Percentiles rank a stretch among this genome's conserved stretches.
phyloP scores from a whole-genome alignment of 1,140 invertebrate species.

The Leptinotarsa texana region DNA sequence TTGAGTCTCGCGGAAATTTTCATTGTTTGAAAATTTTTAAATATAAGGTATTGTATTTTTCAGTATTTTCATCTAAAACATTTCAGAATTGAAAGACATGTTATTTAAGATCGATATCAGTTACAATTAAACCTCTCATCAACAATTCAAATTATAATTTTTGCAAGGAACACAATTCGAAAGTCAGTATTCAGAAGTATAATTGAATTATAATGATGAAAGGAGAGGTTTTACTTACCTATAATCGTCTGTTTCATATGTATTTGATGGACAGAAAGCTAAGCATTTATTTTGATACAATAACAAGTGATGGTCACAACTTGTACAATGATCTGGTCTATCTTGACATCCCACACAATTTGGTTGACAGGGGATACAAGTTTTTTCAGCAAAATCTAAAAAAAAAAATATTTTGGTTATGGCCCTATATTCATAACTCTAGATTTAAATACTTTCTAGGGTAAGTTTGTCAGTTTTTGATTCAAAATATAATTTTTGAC shows the following conservation, averaged over 20 bases:
- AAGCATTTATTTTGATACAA: constrained; percentile 79
- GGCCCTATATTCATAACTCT: not conserved
- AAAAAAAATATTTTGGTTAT: constrained; percentile 8
- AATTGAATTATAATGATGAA: too few relatives aligned
- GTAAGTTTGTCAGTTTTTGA: too few relatives aligned
- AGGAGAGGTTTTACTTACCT: constrained; percentile 56
- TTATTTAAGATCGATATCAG: too few relatives aligned
- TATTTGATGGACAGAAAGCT: constrained; percentile 77
- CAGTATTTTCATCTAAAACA: too few relatives aligned
- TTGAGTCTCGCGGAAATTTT: too few relatives aligned
- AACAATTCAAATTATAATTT: not conserved
- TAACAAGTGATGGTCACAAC: constrained; percentile 81
- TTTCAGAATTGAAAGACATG: too few relatives aligned
- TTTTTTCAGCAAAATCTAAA: constrained; percentile 70
- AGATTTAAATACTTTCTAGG: not conserved
- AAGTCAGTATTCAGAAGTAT: too few relatives aligned
- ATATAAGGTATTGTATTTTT: too few relatives aligned
- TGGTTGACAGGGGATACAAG: constrained; percentile 77
- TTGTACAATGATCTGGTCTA: constrained; percentile 77
- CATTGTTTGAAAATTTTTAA: too few relatives aligned
- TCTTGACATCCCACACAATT: constrained; percentile 83
- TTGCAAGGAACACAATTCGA: not conserved
- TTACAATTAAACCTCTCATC: too few relatives aligned
- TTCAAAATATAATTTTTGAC: too few relatives aligned
- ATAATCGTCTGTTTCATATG: constrained; percentile 82